Evolutionary conservation across 2,888 invertebrate species (phyloP), one percentile per base, ranked within the genome.

Genomic region (Heteromyza rotundicornis): DNA sequence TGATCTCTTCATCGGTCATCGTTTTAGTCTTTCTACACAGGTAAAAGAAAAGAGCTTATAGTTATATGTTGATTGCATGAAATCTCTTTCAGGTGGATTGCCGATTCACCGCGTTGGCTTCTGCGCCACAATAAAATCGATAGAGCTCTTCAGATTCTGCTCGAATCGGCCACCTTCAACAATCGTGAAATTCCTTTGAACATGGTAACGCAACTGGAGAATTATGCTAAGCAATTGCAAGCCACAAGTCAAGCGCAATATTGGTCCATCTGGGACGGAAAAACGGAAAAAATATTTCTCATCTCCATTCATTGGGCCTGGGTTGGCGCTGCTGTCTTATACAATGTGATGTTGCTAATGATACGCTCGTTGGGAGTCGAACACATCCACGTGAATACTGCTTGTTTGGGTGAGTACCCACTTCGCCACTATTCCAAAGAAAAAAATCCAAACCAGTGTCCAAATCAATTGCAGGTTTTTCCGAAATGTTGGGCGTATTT

Each of bases 91-190:
- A 81, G 80, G 63, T 83, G 81, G 80, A 82, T 84, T 32, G 77
- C 84, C 1, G 84, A 84, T 62, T 80, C 84, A 1, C 84, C 84
- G 0, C 77, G 82, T 10, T 84, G 84, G 84, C 70, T 83, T 12
- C 67, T 84, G 2, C 76, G 73, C 1, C 76, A 78, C 19, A 77
- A 80, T 2, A 71, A 78, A 24, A 69, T 80, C 10, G 81, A 81
- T 56, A 70, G 71, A 20, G 81, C 82, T 0, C 66, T 83, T 14
- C 68, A 73, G 22, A 70, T 81, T 17, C 64, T 84, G 0, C 68
- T 83, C 10, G 77, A 81, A 64, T 83, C 82, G 0, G 81, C 82
- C 12, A 74, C 78, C 1, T 76, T 77, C 47, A 84, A 84, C 68
- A 79, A 82, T 57, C 77, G 75, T 17, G 73, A 75, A 57, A 77